These are phyloP conservation scores for Berghia stephanieae DNA, from an alignment of 1,140 invertebrate genomes.

Conservation along the genomic window DNA sequence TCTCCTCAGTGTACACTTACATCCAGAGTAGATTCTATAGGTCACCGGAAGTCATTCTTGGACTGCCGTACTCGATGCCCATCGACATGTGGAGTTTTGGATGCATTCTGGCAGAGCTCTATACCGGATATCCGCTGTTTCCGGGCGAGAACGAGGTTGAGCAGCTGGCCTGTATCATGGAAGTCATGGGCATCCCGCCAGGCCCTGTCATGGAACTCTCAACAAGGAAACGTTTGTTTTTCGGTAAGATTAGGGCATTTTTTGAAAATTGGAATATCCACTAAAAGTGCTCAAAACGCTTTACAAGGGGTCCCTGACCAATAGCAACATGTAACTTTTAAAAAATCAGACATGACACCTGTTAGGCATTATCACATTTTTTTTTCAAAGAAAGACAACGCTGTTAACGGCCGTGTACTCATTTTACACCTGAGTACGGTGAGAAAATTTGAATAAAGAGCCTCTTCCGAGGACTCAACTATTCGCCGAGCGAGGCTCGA, in stretches of 20 bases:
- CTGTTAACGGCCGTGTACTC: too few relatives aligned
- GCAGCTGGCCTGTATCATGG: constrained; percentile 68
- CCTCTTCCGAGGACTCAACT: too few relatives aligned
- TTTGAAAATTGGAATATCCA: too few relatives aligned
- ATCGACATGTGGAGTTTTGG: constrained; percentile 84
- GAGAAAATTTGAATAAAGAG: too few relatives aligned
- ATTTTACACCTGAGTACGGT: too few relatives aligned
- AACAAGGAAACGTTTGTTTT: constrained; percentile 61
- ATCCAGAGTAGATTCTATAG: constrained; percentile 68
- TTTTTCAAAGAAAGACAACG: too few relatives aligned
- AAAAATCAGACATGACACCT: too few relatives aligned
- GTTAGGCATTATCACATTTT: too few relatives aligned
- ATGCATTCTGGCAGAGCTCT: constrained; percentile 95
- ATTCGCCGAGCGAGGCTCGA: too few relatives aligned
- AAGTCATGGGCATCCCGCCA: constrained; percentile 62
- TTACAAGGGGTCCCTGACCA: too few relatives aligned
- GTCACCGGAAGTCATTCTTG: constrained; percentile 67
- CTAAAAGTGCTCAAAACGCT: too few relatives aligned
- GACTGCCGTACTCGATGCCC: constrained; percentile 90
- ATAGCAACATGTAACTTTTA: too few relatives aligned
- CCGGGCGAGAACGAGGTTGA: constrained; percentile 68
- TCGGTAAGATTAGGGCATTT: constrained; percentile 61
- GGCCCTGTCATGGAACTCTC: constrained; percentile 59
- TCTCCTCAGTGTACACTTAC: constrained; percentile 65
- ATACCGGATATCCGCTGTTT: constrained; percentile 68